Percentiles rank a stretch among this genome's conserved stretches.
phyloP scores from a whole-genome alignment of 2,113 vertebrate species.

The Pluvialis apricaria region DNA sequence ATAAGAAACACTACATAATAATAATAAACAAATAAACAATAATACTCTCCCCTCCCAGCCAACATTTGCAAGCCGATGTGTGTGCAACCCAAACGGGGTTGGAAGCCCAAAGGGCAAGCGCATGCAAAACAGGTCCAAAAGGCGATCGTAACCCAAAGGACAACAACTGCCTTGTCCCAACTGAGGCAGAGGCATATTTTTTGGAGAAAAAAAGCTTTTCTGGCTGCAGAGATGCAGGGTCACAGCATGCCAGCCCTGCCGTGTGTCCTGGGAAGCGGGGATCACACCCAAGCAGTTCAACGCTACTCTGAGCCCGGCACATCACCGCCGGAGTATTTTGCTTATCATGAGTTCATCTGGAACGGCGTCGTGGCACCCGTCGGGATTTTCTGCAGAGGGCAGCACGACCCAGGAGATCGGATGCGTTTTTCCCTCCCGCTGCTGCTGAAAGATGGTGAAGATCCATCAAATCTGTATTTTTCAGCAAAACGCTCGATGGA shows the following conservation, averaged over 20 bases:
- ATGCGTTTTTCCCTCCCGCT: accelerated
- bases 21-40: not conserved
- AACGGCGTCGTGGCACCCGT: not conserved
- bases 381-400: conserved; percentile 16
- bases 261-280: accelerated
- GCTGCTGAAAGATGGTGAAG: not conserved
- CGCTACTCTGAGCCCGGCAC: accelerated
- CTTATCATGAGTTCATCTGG: accelerated
- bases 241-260: accelerated
- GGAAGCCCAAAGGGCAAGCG: not conserved
- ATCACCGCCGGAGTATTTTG: accelerated
- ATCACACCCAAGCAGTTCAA: accelerated
- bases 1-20: too few relatives aligned
- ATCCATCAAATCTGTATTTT: not conserved
- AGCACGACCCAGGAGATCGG: not conserved
- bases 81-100: accelerated
- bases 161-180: not conserved
- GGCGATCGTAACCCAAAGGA: too few relatives aligned
- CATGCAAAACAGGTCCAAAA: not conserved
- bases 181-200: not conserved
- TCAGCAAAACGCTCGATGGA: not conserved
- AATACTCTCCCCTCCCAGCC: not conserved
- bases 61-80: not conserved
- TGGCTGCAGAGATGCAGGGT: accelerated
- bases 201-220: not conserved